Evolutionary conservation across 2,113 vertebrate species (phyloP), one percentile per base, ranked within the genome.

Genomic region (Rhinopithecus roxellana): DNA sequence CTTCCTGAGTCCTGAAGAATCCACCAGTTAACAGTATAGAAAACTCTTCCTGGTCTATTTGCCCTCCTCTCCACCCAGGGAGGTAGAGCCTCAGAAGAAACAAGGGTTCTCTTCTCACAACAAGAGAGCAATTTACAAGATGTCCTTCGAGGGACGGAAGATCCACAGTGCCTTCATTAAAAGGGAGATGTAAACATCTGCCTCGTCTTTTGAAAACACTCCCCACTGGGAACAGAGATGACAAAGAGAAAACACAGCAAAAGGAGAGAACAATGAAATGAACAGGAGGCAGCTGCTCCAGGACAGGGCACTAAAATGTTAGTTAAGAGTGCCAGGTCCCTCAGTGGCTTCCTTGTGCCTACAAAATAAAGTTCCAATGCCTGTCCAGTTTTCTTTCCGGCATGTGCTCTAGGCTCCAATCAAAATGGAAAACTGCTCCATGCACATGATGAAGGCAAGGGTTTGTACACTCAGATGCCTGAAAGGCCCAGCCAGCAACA

Each of bases 131-230:
- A 84, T 89, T 96, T 86, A 30, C 38, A 84, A 70, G 97, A 57
- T 5, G 67, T 55, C 61, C 95, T 89, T 50, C 30, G 30, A 97
- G 95, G 88, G 55, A 94, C 86, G 85, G 23, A 38, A 57, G 52
- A 84, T 72, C 78, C 87, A 64, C 94, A 75, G 27, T 1, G 22
- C 82, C 86, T 89, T 97, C 83, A 70, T 96, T 95, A 50, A 79
- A 94, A 97, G 83, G 77, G 89, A 90, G 79, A 95, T 61, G 89
- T 92, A 81, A 97, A 93, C 97, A 97, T 94, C 97, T 96, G 97
- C 83, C 83, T 80, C 17, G 77, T 13, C 69, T 75, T 85, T 77
- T 89, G 81, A 85, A 96, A 77, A 92, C 35, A n/a, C 83, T 75
- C 70, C 87, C 94, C 17, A 2, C 25, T 52, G 95, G 95, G 93